These are phyloP conservation scores for Chymomyza amoena DNA, from an alignment of 2,888 invertebrate species.

Conservation along the genomic window DNA sequence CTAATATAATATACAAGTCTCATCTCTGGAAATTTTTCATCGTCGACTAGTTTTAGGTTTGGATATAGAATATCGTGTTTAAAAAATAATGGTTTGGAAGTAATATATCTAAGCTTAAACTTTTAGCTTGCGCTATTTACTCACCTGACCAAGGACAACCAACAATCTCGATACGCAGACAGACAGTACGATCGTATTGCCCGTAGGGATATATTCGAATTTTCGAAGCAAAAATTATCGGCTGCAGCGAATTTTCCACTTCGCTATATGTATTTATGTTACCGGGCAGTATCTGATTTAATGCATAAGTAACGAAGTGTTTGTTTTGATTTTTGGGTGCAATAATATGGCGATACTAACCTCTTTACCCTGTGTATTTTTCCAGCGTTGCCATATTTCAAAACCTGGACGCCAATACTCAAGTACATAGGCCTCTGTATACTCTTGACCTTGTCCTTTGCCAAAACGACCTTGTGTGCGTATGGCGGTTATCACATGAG, in stretches of 20 bases:
- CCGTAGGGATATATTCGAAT: conserved; percentile 90
- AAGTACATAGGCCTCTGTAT: conserved; percentile 87
- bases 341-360: conserved; percentile 79
- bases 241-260: conserved; percentile 85
- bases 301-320: not conserved
- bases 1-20: too few species aligned
- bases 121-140: conserved; percentile 77
- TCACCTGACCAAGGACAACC: conserved; percentile 89
- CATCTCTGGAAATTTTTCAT: too few species aligned
- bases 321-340: not conserved
- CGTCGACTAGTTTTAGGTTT: too few species aligned
- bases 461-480: conserved; percentile 92
- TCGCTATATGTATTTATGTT: conserved; percentile 89
- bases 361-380: conserved; percentile 85
- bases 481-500: conserved; percentile 84
- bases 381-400: conserved; percentile 87
- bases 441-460: conserved; percentile 90
- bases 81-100: too few species aligned
- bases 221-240: conserved; percentile 87
- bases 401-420: conserved; percentile 88
- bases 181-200: conserved; percentile 87
- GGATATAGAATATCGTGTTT: too few species aligned
- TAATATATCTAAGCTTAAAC: not conserved
- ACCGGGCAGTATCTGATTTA: conserved; percentile 85
- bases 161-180: conserved; percentile 89